A percentile compares a stretch with the other conserved stretches of the same genome.
These are phyloP conservation scores for Sinocyclocheilus anshuiensis DNA, from an alignment of 2,113 vertebrate genomes.

Conservation along the genomic window DNA sequence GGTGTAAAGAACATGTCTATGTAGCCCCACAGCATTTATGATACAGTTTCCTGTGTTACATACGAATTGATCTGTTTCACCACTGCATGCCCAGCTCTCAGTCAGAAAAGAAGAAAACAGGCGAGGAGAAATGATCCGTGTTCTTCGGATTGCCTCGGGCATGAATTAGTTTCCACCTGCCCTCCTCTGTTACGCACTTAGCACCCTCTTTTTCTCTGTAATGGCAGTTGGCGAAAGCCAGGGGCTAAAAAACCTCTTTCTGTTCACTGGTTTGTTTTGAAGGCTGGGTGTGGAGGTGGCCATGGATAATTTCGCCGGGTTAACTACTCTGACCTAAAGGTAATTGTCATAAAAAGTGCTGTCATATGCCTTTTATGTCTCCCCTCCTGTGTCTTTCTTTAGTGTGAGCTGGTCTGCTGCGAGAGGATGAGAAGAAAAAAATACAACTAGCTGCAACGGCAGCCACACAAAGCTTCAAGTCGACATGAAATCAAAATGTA, in stretches of 20 bases:
- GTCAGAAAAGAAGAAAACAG: constrained; percentile 43
- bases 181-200: constrained; percentile 61
- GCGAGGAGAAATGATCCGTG: constrained; percentile 56
- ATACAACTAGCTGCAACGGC: neutral
- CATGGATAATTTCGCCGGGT: constrained; percentile 58
- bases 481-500: neutral
- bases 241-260: constrained; percentile 55
- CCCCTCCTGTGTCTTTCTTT: constrained; percentile 48
- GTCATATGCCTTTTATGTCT: constrained; percentile 56
- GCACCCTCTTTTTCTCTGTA: constrained; percentile 57
- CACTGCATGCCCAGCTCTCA: constrained; percentile 24
- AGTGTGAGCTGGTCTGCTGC: neutral
- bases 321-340: constrained; percentile 62
- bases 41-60: constrained; percentile 35
- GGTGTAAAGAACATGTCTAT: neutral
- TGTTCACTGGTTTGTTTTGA: constrained; percentile 57
- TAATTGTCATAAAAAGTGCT: constrained; percentile 57
- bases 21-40: constrained; percentile 27
- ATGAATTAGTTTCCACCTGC: constrained; percentile 63
- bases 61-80: constrained; percentile 46
- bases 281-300: constrained; percentile 48
- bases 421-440: neutral
- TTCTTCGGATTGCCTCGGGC: constrained; percentile 54
- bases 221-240: constrained; percentile 56
- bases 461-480: neutral